Evolutionary conservation across 2,888 invertebrate species (phyloP).

Genomic region (Heliconius aoede): DNA sequence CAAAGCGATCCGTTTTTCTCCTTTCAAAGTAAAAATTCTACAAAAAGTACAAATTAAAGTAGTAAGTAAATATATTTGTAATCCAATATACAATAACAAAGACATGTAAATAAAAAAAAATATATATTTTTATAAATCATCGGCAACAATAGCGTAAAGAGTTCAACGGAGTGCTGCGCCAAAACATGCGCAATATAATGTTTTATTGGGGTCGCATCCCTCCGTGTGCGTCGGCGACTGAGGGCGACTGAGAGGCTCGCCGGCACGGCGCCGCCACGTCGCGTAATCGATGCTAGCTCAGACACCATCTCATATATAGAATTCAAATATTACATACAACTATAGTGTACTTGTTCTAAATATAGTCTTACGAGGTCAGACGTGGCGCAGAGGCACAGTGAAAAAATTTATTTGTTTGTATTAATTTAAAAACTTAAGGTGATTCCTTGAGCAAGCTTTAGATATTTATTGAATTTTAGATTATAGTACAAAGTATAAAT

Average conservation of each 20-base stretch:
- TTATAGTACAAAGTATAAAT: no score
- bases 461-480: no score
- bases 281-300: conserved; percentile 63
- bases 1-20: no score
- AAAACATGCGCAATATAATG: conserved; percentile 48
- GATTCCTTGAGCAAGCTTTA: no score
- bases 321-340: conserved; percentile 1
- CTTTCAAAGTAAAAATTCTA: no score
- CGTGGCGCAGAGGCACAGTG: no score
- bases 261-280: conserved; percentile 71
- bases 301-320: conserved; percentile 49
- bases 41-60: no score
- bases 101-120: neutral
- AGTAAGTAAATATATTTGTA: no score
- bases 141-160: conserved; percentile 33
- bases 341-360: neutral
- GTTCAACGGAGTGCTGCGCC: conserved; percentile 42
- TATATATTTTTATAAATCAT: conserved; percentile 16
- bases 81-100: neutral
- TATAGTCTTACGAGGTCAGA: neutral
- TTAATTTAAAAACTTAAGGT: no score
- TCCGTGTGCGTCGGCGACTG: conserved; percentile 71
- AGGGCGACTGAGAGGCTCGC: conserved; percentile 70
- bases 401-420: no score
- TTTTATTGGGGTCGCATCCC: conserved; percentile 69